Evolutionary conservation across 1,140 invertebrate species (phyloP).

Genomic region (Helicoverpa armigera): DNA sequence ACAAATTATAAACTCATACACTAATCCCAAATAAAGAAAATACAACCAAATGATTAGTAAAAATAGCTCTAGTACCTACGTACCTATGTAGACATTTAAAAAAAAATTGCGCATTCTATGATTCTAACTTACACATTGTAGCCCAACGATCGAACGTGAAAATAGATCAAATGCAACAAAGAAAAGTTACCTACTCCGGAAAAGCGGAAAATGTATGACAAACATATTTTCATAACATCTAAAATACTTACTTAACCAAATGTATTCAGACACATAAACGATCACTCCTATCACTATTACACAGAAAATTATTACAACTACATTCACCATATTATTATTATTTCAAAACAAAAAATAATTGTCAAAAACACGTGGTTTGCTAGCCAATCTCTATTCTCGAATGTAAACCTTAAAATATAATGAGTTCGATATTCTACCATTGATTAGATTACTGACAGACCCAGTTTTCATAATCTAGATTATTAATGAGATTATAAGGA

Average conservation of each 20-base stretch:
- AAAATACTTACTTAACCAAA: not conserved
- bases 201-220: not conserved
- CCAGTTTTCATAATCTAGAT: slow-evolving; percentile 6
- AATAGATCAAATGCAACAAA: too few relatives aligned
- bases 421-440: not conserved
- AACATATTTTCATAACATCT: not conserved
- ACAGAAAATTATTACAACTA: slow-evolving; percentile 10
- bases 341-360: too few relatives aligned
- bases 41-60: too few relatives aligned
- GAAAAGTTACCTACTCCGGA: too few relatives aligned
- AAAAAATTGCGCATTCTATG: too few relatives aligned
- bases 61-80: too few relatives aligned
- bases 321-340: not conserved
- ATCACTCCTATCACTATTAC: not conserved
- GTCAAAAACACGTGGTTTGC: not conserved
- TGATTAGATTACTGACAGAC: slow-evolving; percentile 13
- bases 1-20: too few relatives aligned
- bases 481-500: not conserved
- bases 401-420: not conserved
- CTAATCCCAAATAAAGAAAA: too few relatives aligned
- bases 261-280: not conserved
- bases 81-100: too few relatives aligned
- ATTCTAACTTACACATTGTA: too few relatives aligned
- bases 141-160: too few relatives aligned
- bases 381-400: too few relatives aligned